A percentile compares a stretch with the other conserved stretches of the same genome.
Conservation (phyloP, 2,888 invertebrate species). For the Yponomeuta evonymella region DNA sequence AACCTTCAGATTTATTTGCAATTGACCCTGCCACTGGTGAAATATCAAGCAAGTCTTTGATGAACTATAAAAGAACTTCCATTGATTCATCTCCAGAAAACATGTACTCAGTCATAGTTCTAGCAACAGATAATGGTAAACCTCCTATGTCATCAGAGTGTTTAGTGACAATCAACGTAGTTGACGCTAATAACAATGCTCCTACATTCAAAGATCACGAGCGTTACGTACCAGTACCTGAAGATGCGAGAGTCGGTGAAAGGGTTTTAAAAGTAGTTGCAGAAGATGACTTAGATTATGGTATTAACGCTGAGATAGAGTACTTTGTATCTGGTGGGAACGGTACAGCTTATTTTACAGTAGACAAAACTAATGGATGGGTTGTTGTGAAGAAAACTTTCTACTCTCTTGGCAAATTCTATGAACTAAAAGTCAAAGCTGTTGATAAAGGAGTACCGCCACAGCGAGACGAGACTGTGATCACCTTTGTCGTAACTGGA, state of each 20-base stretch:
- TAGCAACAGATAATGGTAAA: slow-evolving; percentile 96
- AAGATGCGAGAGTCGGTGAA: slow-evolving; percentile 83
- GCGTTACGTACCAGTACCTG: slow-evolving; percentile 88
- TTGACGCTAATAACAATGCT: slow-evolving; percentile 94
- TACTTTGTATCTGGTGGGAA: slow-evolving; percentile 86
- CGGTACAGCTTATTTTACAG: slow-evolving; percentile 82
- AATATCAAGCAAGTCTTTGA: slow-evolving; percentile 87
- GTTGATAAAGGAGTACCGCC: slow-evolving; percentile 92
- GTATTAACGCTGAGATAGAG: slow-evolving; percentile 92
- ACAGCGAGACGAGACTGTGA: slow-evolving; percentile 83
- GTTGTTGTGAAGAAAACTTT: slow-evolving; percentile 80
- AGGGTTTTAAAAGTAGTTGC: slow-evolving; percentile 84
- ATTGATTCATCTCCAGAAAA: slow-evolving; percentile 91
- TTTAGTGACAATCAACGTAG: slow-evolving; percentile 89
- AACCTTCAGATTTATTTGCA: slow-evolving; percentile 92
- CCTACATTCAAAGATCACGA: slow-evolving; percentile 86
- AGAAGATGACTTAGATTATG: slow-evolving; percentile 86
- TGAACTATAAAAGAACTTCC: slow-evolving; percentile 89
- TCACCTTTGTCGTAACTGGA: slow-evolving; percentile 88
- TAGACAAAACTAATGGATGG: slow-evolving; percentile 89
- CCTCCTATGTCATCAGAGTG: slow-evolving; percentile 95
- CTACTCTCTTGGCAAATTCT: slow-evolving; percentile 78
- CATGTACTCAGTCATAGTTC: slow-evolving; percentile 89
- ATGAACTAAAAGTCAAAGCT: slow-evolving; percentile 83
- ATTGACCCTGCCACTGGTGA: slow-evolving; percentile 97